Percentiles rank a stretch among this genome's conserved stretches.
Conservation (phyloP, 2,888 invertebrate genomes). For the Arenicola marina region DNA sequence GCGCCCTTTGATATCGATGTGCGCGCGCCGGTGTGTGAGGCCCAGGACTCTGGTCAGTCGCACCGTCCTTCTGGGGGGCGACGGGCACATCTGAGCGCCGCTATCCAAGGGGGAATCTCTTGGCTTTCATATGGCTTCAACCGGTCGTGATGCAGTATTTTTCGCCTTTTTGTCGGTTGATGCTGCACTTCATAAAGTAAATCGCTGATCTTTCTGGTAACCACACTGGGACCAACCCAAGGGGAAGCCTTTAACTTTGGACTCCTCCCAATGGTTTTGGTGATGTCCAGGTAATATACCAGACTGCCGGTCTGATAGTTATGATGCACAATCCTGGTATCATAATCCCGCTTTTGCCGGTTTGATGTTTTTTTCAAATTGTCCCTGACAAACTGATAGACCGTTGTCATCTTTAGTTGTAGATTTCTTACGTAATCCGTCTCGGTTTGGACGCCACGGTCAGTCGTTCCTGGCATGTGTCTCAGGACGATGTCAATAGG, state of each 20-base stretch:
- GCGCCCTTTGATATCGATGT: no score
- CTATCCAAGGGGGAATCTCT: no score
- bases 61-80: no score
- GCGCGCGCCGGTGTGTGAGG: no score
- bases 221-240: background rate
- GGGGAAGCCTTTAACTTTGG: background rate
- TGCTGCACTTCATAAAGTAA: background rate
- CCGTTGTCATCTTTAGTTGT: background rate
- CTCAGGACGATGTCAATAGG: background rate
- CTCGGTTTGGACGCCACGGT: background rate
- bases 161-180: background rate
- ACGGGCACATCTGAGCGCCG: no score
- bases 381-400: background rate
- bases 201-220: background rate
- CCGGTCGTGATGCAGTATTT: background rate
- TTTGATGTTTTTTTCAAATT: background rate
- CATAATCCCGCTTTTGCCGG: background rate
- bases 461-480: background rate
- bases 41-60: no score
- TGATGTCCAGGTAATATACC: background rate
- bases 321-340: background rate
- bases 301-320: background rate
- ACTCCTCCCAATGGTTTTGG: background rate
- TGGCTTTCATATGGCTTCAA: background rate
- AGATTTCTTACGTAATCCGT: background rate